Evolutionary conservation across 92 coral and sea anemone genomes (phyloP), one percentile per base, ranked within the genome.

Genomic region (Umimayanthus chanpuru): DNA sequence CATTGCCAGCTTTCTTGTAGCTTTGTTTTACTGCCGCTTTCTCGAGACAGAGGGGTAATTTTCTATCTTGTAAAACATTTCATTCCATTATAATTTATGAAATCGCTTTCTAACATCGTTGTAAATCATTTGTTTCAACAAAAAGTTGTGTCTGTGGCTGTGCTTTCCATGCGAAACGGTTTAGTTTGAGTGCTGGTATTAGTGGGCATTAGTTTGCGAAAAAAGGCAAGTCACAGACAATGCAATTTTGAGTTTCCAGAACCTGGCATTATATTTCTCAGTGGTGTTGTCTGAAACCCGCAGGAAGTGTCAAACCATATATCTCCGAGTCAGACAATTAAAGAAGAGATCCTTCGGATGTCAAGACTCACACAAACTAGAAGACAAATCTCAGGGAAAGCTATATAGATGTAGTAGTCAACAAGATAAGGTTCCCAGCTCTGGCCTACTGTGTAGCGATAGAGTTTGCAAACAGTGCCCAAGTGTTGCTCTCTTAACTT

Each of bases 401-500:
- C 75, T 70, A 5, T 12, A 26, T 70, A 23, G 26, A 40, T 40
- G 43, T 40, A 40, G 43, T 4, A 2, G 43, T 40, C 25, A 8
- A 66, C 5, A 83, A 83, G 49, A 43, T 14, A 44, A 43, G 86
- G 16, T 30, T 11, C 12, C 89, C 89, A 49, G 86, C 89, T 9
- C 15, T 86, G 3, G 15, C 85, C 29, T 86, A 86, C 55, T 86
- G 89, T 86, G 76, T 86, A 21, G 89, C 85, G 12, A 6, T 76
- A 0, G 72, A 44, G 65, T 76, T 86, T 16, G 4, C 66, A 39
- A 73, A 76, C 28, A 86, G 89, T 38, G 85, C 83, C 11, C 86
- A 43, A 28, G 66, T 77, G 30, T 29, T 10, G 7, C 68, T 43
- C 25, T 28, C 7, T 16, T 39, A 12, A 23, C 15, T 86, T 15